Evolutionary conservation across 2,797 vertebrate genomes (phyloP), one percentile per base, ranked within the genome.

Genomic region (Pitangus sulphuratus): DNA sequence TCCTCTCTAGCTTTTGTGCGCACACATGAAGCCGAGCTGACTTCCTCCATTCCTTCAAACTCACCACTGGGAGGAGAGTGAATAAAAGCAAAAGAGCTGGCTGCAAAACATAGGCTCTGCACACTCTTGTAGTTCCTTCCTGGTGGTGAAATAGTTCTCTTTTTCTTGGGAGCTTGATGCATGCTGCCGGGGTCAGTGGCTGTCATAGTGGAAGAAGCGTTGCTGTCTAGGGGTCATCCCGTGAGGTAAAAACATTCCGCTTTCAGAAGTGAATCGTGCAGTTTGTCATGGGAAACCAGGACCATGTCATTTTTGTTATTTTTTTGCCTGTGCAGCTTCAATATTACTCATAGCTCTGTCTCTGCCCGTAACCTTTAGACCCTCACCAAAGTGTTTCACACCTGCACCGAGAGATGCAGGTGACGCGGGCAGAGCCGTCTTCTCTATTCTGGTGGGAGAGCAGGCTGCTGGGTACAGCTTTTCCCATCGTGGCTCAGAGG

Each of bases 251-350:
- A 96, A 64, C 21, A 65, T 77, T 96, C 89, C 3, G 1, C 76
- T 97, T 96, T 72, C 57, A 74, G 87, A 86, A 92, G 31, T 48
- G 78, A 88, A 61, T 91, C 17, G 5, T 86, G 87, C 93, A 90
- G 89, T 40, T 92, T 96, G 92, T 91, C 8, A 1, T 87, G 81
- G 70, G 97, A 94, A 93, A 83, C 94, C 91, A 96, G 95, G 93
- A 95, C 65, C 69, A 8, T 40, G n/a, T 93, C 31, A 24, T 78
- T 84, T 91, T 90, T 24, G 20, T 54, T 90, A 30, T 85, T 91
- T 98, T 94, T 94, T 90, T 89, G 81, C 92, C 66, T 70, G 44
- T 95, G 93, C 91, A 87, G 96, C 96, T 97, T 75, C 26, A 24
- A 86, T 95, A 90, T 85, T 79, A 78, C 77, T 83, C 87, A 47